phyloP scores from a whole-genome alignment of 2,888 invertebrate genomes.

The Macrophya alboannulata region DNA sequence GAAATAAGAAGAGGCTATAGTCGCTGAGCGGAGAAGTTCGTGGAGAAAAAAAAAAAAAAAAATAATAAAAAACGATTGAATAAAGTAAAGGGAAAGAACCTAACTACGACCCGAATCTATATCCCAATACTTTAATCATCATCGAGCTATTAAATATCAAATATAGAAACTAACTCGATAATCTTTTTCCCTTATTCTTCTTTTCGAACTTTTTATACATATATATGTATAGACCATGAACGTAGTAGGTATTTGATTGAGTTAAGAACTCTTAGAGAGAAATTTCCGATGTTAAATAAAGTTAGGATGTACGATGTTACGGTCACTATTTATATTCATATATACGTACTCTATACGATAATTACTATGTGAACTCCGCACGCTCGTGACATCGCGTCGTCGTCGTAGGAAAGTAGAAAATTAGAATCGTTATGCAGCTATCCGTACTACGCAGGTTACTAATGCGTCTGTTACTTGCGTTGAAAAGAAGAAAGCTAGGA shows the following conservation, averaged over 20 bases:
- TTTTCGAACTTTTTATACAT: neutral
- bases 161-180: constrained; percentile 5
- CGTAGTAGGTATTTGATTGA: neutral
- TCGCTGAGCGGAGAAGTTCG: neutral
- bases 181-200: neutral
- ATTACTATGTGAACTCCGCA: constrained; percentile 12
- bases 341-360: neutral
- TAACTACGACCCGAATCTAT: neutral
- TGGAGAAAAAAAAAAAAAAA: neutral
- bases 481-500: constrained; percentile 29
- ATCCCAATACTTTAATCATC: neutral
- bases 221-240: neutral
- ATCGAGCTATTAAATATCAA: constrained; percentile 23
- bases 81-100: neutral
- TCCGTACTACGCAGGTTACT: constrained; percentile 23
- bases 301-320: neutral
- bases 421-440: constrained; percentile 46
- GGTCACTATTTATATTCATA: neutral
- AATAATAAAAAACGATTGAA: neutral
- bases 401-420: constrained; percentile 43
- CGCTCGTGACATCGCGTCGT: constrained; percentile 8
- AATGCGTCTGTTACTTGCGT: constrained; percentile 29
- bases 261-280: neutral
- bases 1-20: neutral
- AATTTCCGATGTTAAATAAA: neutral